A percentile compares a stretch with the other conserved stretches of the same genome.
Conservation (phyloP, 2,797 vertebrate genomes). For the Chaetophractus vellerosus region DNA sequence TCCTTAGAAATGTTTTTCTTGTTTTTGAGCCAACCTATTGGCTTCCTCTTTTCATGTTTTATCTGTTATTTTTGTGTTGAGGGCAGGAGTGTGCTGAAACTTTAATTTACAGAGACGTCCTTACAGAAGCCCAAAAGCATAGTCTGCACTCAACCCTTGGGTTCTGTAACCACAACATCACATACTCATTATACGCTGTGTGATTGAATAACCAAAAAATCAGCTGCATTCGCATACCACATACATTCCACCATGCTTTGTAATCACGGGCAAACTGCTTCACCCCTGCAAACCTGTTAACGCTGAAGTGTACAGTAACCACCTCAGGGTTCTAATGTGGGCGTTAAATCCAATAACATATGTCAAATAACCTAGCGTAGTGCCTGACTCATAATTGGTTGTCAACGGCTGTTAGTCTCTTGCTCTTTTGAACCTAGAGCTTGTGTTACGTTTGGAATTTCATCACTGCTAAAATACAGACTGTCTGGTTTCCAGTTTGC, state of each 20-base stretch:
- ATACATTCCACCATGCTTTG: background rate
- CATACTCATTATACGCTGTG: background rate
- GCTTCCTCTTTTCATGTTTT: background rate
- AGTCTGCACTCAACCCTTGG: background rate
- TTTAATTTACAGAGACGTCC: slow-evolving; percentile 14
- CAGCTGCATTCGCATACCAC: background rate
- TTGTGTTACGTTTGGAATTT: slow-evolving; percentile 16
- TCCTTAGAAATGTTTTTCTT: background rate
- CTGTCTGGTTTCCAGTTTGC: slow-evolving; percentile 10
- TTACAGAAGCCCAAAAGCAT: background rate
- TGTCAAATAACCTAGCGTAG: background rate
- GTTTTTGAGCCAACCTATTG: slow-evolving; percentile 35
- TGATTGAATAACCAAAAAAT: background rate
- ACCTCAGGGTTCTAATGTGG: background rate
- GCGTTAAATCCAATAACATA: background rate
- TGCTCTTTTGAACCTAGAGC: slow-evolving; percentile 28
- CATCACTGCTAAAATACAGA: slow-evolving; percentile 48
- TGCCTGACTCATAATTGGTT: background rate
- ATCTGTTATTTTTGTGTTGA: background rate
- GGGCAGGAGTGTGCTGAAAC: background rate
- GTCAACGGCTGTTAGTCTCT: background rate
- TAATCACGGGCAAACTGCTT: background rate
- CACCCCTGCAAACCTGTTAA: background rate
- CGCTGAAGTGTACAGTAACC: background rate
- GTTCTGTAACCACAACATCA: background rate